Base-by-base conservation (phyloP, 2,113 vertebrate species). In the Natator depressus region DNA sequence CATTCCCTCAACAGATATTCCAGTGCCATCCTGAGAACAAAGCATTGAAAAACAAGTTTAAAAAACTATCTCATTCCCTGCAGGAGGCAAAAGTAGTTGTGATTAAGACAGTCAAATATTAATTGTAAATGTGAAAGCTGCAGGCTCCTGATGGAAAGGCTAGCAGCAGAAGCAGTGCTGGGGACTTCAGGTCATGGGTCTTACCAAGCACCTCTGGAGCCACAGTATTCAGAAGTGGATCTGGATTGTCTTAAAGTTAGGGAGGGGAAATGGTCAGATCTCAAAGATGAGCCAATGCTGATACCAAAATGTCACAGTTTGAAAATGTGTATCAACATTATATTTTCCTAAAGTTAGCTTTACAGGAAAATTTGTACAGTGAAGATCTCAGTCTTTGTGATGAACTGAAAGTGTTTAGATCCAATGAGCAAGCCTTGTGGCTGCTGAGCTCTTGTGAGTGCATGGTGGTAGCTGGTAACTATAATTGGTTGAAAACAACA, bases 71-170 rank as follows among this genome's bases (percentile, higher is more conserved):
- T 38, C 19, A 42, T 24, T 42, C 19, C 1, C 27, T n/a, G 4
- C 1, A 46, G 29, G 3, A 2, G 0, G 1, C 0, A 50, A 84
- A 84, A 94, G 5, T 4, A 57, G 12, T 72, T 5, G 62, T 78
- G 6, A 47, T 42, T 49, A 88, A 65, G 25, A 49, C 84, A 79
- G 7, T 65, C 3, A 81, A 88, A 65, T 94, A 81, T 84, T 84
- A 75, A 84, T 89, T 14, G 22, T 86, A 90, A 84, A 85, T 84
- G 79, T 80, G 47, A 94, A 10, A 9, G 19, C 51, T 82, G 38
- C 1, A 35, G 0, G 0, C 19, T 93, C 85, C 17, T 84, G 10
- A 54, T 57, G 42, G 54, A 94, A 14, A 55, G 2, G 10, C n/a
- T 89, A n/a, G 80, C 19, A 75, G 82, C 3, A 84, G 54, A 57